A percentile compares a stretch with the other conserved stretches of the same genome.
phyloP scores from a whole-genome alignment of 2,797 vertebrate species.

The Gymnoscopelus microlampas region DNA sequence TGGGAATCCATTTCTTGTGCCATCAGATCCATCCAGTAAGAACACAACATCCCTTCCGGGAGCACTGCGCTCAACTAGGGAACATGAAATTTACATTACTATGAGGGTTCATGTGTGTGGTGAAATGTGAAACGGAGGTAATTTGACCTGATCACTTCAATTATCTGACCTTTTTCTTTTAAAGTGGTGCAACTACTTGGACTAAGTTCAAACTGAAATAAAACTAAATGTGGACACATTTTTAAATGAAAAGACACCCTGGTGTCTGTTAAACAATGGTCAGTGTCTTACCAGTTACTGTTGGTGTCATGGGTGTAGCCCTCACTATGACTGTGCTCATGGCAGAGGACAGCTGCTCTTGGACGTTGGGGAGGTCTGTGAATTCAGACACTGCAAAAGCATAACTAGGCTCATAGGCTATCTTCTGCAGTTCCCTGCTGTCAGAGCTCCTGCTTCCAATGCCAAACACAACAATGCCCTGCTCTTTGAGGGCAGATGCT shows the following conservation, averaged over 20 bases:
- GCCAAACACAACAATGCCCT: conserved; percentile 71
- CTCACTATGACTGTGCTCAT: background rate
- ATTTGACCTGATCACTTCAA: too few relatives aligned
- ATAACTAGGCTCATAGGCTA: conserved; percentile 46
- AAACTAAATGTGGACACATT: too few relatives aligned
- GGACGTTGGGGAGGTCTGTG: conserved; percentile 61
- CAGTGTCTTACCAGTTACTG: conserved; percentile 15
- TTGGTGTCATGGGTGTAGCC: conserved; percentile 4
- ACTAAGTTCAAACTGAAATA: background rate
- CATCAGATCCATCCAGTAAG: conserved; percentile 38
- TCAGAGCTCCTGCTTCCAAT: conserved; percentile 48
- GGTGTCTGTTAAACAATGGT: background rate
- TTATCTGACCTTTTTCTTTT: too few relatives aligned
- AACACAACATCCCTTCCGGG: conserved; percentile 33
- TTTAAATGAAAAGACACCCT: background rate
- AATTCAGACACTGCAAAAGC: conserved; percentile 77
- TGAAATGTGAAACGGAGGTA: too few relatives aligned
- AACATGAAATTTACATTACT: background rate
- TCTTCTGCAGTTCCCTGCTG: conserved; percentile 20
- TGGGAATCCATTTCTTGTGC: conserved; percentile 22
- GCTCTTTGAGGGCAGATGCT: conserved; percentile 70
- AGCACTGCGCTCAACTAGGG: conserved; percentile 1
- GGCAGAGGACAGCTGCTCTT: conserved; percentile 12
- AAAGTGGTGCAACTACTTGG: too few relatives aligned
- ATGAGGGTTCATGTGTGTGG: too few relatives aligned